Conservation (phyloP, 2,113 vertebrate genomes). For the Anhinga rufa region DNA sequence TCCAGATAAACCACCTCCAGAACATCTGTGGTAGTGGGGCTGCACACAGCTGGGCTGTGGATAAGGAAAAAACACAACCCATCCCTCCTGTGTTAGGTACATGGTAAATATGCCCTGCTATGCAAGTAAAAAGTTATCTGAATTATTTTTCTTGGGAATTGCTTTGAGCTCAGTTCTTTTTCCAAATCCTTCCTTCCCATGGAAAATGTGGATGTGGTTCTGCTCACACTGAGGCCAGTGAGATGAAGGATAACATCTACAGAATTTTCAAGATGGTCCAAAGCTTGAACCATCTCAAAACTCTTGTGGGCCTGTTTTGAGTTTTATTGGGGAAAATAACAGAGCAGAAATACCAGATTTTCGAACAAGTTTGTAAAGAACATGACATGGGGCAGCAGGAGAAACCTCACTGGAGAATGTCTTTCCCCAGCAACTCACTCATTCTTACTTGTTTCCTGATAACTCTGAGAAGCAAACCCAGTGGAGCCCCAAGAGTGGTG, state of each 20-base stretch:
- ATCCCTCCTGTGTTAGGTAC: not conserved
- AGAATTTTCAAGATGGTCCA: not conserved
- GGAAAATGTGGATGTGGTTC: not conserved
- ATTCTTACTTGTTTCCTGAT: not conserved
- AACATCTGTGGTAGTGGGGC: not conserved
- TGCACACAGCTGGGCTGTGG: not conserved
- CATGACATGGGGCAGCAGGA: not conserved
- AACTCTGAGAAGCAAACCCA: not conserved
- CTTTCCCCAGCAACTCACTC: not conserved
- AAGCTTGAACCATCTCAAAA: not conserved
- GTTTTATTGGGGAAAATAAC: not conserved
- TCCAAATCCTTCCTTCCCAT: not conserved
- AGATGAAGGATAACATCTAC: not conserved
- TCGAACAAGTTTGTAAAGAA: not conserved
- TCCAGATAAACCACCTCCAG: not conserved
- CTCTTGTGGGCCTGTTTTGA: not conserved
- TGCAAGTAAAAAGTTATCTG: not conserved
- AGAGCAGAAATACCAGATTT: not conserved
- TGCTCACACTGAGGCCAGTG: not conserved
- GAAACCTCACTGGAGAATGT: not conserved
- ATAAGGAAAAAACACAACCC: not conserved
- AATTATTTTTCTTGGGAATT: not conserved
- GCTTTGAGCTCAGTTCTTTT: not conserved
- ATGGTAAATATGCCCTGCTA: not conserved
- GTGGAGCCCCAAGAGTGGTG: rapidly evolving